Evolutionary conservation across 2,113 vertebrate genomes (phyloP).

Genomic region (Raphicerus campestris): DNA sequence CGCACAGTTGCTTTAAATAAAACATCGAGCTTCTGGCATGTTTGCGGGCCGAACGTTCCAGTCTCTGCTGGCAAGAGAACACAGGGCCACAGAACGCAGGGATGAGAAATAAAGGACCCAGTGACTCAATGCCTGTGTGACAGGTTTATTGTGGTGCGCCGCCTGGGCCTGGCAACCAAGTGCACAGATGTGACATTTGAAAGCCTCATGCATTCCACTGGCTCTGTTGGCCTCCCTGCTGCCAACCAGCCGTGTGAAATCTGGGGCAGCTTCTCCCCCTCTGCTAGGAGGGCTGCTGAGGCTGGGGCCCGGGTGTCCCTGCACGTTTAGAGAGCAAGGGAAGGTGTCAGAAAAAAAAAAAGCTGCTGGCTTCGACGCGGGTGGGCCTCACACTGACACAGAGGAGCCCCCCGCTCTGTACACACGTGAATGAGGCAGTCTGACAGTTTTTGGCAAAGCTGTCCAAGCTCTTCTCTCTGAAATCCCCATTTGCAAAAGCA

Average conservation of each 20-base stretch:
- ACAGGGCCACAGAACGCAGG: not conserved
- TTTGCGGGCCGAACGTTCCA: not conserved
- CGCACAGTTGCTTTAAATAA: not conserved
- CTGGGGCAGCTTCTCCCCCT: not conserved
- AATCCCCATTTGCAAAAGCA: not conserved
- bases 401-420: not conserved
- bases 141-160: constrained; percentile 25
- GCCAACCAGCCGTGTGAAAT: not conserved
- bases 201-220: not conserved
- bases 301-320: not conserved
- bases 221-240: not conserved
- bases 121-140: not conserved
- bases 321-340: rapidly evolving
- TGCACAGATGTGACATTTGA: not conserved
- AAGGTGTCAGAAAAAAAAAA: not conserved
- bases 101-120: constrained; percentile 28
- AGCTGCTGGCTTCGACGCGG: not conserved
- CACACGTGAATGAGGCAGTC: not conserved
- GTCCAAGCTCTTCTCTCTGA: not conserved
- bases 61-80: constrained; percentile 39
- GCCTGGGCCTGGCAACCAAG: constrained; percentile 3
- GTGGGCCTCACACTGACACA: not conserved
- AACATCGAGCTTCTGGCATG: not conserved
- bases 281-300: not conserved
- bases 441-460: not conserved